These are phyloP conservation scores for Eubasilissa splendida DNA, from an alignment of 2,888 invertebrate species.

Conservation along the genomic window DNA sequence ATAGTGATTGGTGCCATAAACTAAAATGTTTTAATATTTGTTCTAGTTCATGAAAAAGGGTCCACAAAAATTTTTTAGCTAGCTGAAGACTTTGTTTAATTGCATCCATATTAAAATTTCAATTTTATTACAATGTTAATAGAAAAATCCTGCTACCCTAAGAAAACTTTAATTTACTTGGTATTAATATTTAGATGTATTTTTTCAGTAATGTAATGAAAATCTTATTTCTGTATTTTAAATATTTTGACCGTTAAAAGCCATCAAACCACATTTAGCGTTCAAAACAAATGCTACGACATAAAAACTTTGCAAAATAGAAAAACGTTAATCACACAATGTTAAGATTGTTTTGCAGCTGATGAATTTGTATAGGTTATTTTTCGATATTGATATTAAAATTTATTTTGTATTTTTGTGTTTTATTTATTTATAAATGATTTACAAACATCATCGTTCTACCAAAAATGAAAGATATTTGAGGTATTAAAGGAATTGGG, in stretches of 20 bases:
- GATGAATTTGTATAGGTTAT: constrained; percentile 49
- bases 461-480: too few relatives aligned
- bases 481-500: too few relatives aligned
- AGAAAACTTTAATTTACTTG: constrained; percentile 11
- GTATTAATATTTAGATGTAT: constrained; percentile 15
- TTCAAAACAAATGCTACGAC: too few relatives aligned
- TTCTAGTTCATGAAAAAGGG: too few relatives aligned
- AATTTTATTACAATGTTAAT: too few relatives aligned
- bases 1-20: not conserved
- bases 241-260: not conserved
- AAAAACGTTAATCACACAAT: constrained; percentile 4
- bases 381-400: constrained; percentile 50
- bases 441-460: too few relatives aligned
- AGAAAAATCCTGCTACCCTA: constrained; percentile 21
- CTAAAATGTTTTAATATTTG: not conserved
- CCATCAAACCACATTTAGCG: too few relatives aligned
- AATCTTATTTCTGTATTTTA: not conserved
- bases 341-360: constrained; percentile 43
- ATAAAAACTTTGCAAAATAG: too few relatives aligned
- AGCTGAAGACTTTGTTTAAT: too few relatives aligned
- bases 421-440: constrained; percentile 17
- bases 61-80: too few relatives aligned
- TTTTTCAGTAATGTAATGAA: not conserved
- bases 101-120: too few relatives aligned
- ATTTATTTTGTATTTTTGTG: constrained; percentile 45